Evolutionary conservation across 2,797 vertebrate species (phyloP).

Genomic region (Anguilla marmorata): DNA sequence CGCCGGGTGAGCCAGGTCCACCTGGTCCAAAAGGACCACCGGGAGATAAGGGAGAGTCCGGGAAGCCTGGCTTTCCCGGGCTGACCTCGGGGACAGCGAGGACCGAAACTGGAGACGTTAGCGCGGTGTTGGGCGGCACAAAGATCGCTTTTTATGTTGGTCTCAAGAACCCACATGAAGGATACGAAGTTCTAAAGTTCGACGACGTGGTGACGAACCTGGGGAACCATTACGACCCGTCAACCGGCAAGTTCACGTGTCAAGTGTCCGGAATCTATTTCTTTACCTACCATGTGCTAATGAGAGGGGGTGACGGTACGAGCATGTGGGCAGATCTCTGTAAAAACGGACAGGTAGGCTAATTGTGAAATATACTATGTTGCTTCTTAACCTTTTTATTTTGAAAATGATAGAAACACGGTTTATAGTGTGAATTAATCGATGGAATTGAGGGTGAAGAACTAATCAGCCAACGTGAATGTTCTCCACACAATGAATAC

Average conservation of each 20-base stretch:
- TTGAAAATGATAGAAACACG: background rate
- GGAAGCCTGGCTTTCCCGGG: slow-evolving; percentile 72
- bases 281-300: slow-evolving; percentile 94
- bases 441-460: background rate
- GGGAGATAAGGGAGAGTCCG: slow-evolving; percentile 77
- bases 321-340: slow-evolving; percentile 99
- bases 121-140: slow-evolving; percentile 67
- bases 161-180: slow-evolving; percentile 92
- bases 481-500: background rate
- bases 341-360: slow-evolving; percentile 89
- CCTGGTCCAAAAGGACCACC: slow-evolving; percentile 86
- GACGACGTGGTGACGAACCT: slow-evolving; percentile 96
- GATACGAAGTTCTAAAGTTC: slow-evolving; percentile 92
- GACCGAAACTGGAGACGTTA: slow-evolving; percentile 71
- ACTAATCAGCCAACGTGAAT: background rate
- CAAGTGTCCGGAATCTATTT: slow-evolving; percentile 92
- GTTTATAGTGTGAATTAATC: background rate
- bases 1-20: slow-evolving; percentile 83
- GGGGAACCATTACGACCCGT: slow-evolving; percentile 87
- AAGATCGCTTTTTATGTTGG: slow-evolving; percentile 94
- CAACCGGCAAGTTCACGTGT: slow-evolving; percentile 92
- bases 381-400: background rate
- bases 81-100: slow-evolving; percentile 67
- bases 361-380: slow-evolving; percentile 34
- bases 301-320: slow-evolving; percentile 94